These are phyloP conservation scores for Drosophila paracracens DNA, from an alignment of 2,888 invertebrate genomes.

Conservation along the genomic window DNA sequence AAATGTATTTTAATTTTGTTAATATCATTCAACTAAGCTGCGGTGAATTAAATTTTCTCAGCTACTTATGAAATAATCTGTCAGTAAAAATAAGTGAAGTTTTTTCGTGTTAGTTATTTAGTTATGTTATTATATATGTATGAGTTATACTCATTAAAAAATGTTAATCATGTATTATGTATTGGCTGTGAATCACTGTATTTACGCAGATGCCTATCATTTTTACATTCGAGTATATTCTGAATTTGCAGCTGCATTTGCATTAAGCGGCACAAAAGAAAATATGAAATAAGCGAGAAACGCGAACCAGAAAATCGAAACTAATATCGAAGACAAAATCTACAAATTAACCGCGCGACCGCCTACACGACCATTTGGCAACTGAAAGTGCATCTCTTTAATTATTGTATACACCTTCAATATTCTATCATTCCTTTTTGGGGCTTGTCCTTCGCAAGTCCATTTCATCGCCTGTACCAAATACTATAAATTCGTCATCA, in stretches of 20 bases:
- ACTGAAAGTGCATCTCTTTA: slow-evolving; percentile 43
- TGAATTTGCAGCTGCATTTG: slow-evolving; percentile 6
- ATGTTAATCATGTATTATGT: neutral
- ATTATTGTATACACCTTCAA: too few relatives aligned
- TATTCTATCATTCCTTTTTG: neutral
- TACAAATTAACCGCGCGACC: slow-evolving; percentile 30
- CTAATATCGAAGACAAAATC: neutral
- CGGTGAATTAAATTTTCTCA: neutral
- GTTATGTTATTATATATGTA: neutral
- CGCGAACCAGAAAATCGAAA: neutral
- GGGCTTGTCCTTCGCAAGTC: neutral
- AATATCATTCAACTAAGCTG: neutral
- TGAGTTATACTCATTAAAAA: neutral
- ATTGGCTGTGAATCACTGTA: neutral
- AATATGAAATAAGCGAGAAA: slow-evolving; percentile 22
- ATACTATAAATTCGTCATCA: neutral
- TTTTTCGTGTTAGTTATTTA: neutral
- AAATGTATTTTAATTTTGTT: neutral
- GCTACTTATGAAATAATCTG: neutral
- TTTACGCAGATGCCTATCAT: neutral
- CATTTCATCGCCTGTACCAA: neutral
- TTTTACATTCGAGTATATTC: slow-evolving; percentile 24
- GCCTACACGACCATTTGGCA: slow-evolving; percentile 33
- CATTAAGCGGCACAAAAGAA: neutral
- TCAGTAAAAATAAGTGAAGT: neutral